Conservation (phyloP, 2,113 vertebrate species). For the Rattus rattus region DNA sequence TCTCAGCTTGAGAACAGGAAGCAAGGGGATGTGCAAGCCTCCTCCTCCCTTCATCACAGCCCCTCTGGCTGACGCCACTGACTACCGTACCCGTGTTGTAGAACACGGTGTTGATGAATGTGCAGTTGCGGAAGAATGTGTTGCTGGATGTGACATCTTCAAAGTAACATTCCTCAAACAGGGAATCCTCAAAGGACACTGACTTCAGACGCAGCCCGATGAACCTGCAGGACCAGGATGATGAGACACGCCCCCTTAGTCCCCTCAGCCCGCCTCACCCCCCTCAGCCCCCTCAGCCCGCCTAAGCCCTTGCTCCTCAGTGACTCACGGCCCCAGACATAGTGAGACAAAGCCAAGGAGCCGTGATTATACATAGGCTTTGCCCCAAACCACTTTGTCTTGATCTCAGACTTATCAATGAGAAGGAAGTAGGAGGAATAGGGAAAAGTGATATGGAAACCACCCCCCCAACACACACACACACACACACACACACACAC, state of each 20-base stretch:
- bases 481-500: too few species aligned
- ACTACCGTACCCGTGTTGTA: conserved; percentile 94
- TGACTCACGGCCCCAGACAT: not conserved
- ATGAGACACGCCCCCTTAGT: not conserved
- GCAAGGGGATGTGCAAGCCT: not conserved
- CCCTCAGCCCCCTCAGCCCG: too few species aligned
- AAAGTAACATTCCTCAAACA: conserved; percentile 98
- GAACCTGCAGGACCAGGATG: conserved; percentile 88
- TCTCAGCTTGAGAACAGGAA: not conserved
- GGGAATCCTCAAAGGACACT: conserved; percentile 95
- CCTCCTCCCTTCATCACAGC: not conserved
- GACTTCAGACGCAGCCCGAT: conserved; percentile 96
- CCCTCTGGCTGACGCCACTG: rapidly evolving
- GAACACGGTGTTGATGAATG: conserved; percentile 95
- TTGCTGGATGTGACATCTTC: conserved; percentile 98
- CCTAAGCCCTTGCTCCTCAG: not conserved
- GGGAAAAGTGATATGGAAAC: rapidly evolving
- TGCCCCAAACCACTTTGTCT: not conserved
- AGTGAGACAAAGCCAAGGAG: not conserved
- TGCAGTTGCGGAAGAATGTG: conserved; percentile 99
- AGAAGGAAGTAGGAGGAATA: not conserved
- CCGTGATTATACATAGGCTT: not conserved
- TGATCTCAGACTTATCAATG: not conserved
- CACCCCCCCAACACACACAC: not conserved
- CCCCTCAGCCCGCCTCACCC: too few species aligned